phyloP scores from a whole-genome alignment of 2,113 vertebrate species.

The Ciconia maguari region DNA sequence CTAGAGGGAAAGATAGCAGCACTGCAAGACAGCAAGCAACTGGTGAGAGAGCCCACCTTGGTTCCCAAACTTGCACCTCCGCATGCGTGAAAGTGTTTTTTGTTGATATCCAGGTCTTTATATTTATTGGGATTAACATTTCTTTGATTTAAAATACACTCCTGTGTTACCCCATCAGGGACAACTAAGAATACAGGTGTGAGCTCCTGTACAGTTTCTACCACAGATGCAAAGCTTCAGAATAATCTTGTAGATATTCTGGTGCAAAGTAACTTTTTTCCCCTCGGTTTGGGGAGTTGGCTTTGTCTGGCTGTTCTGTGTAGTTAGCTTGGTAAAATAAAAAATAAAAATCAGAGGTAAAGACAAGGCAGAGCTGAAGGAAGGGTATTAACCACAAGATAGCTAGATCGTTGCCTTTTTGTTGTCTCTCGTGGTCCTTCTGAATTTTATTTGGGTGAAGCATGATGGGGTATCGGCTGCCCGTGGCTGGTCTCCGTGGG shows the following conservation, averaged over 20 bases:
- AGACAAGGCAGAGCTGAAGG: not conserved
- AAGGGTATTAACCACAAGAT: not conserved
- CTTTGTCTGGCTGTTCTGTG: not conserved
- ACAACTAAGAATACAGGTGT: not conserved
- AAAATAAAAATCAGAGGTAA: not conserved
- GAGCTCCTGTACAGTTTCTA: not conserved
- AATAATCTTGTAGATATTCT: not conserved
- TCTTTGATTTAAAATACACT: not conserved
- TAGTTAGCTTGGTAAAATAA: not conserved
- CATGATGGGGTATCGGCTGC: not conserved
- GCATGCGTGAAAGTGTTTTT: not conserved
- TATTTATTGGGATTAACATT: not conserved
- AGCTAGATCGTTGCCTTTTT: not conserved
- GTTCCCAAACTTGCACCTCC: not conserved
- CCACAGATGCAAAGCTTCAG: not conserved
- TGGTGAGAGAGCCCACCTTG: not conserved
- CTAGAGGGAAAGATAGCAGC: not conserved
- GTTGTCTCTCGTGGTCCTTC: not conserved
- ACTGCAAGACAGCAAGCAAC: not conserved
- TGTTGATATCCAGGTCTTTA: not conserved
- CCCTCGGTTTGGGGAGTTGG: not conserved
- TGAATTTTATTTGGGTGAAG: not conserved
- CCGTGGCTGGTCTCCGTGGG: not conserved
- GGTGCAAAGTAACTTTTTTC: not conserved
- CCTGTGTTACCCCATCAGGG: not conserved